phyloP scores from a whole-genome alignment of 2,797 vertebrate species.

The Lemur catta region DNA sequence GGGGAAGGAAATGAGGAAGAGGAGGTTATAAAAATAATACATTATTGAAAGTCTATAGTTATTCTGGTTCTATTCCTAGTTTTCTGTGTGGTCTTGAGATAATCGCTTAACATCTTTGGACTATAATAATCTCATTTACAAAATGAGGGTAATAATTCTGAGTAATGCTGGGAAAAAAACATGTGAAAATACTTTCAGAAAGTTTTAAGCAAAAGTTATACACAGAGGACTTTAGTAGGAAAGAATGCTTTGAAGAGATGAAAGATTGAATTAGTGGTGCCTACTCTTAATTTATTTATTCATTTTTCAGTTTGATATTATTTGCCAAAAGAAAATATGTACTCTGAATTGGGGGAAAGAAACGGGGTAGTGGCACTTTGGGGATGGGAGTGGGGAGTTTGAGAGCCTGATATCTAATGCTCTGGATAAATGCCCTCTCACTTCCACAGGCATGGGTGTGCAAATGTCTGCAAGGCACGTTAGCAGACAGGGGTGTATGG shows the following conservation, averaged over 20 bases:
- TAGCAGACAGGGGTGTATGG: background rate
- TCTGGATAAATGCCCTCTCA: background rate
- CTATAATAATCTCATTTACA: background rate
- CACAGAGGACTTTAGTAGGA: background rate
- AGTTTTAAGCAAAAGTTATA: background rate
- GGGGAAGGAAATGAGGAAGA: background rate
- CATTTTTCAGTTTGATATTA: background rate
- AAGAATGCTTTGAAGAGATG: background rate
- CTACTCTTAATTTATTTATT: background rate
- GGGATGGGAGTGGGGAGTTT: background rate
- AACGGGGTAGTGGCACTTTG: background rate
- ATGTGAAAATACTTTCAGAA: background rate
- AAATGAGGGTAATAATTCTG: background rate
- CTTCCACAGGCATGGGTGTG: rapidly evolving
- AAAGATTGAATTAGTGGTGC: background rate
- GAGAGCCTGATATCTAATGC: background rate
- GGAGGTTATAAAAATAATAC: background rate
- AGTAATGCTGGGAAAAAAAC: background rate
- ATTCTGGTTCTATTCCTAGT: background rate
- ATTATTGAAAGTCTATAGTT: background rate
- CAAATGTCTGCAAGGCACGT: background rate
- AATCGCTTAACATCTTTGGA: background rate
- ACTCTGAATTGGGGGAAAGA: background rate
- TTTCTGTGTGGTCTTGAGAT: background rate
- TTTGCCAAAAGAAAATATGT: background rate